Conservation (phyloP, 1,140 invertebrate species). For the Cephus cinctus region DNA sequence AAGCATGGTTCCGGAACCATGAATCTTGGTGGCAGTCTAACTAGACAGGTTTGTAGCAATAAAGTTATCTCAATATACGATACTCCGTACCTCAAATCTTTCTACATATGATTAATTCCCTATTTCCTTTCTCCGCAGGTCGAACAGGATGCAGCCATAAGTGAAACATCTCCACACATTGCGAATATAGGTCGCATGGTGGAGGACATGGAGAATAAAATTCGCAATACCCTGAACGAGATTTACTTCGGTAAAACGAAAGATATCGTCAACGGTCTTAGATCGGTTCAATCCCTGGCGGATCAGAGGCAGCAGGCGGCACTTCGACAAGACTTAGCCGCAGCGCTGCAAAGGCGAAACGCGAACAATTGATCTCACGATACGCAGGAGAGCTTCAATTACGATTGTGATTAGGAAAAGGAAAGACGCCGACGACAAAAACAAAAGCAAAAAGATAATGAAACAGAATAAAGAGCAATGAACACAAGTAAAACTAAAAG, state of each 20-base stretch:
- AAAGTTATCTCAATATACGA: too few species aligned
- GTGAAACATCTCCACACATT: slow-evolving; percentile 93
- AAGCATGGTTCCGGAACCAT: slow-evolving; percentile 96
- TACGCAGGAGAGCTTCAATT: slow-evolving; percentile 42
- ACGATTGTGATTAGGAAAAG: slow-evolving; percentile 50
- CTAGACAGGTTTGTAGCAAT: slow-evolving; percentile 96
- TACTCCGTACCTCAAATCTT: slow-evolving; percentile 8
- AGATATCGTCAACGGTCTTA: slow-evolving; percentile 96
- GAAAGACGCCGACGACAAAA: too few species aligned
- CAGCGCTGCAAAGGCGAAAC: slow-evolving; percentile 76
- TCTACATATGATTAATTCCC: slow-evolving; percentile 1
- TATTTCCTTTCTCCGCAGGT: slow-evolving; percentile 59
- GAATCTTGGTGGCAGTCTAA: slow-evolving; percentile 97
- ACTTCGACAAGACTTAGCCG: slow-evolving; percentile 83
- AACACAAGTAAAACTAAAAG: slow-evolving; percentile 18
- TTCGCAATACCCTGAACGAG: slow-evolving; percentile 95
- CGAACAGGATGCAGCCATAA: slow-evolving; percentile 86
- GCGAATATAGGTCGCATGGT: slow-evolving; percentile 96
- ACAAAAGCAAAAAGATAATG: too few species aligned
- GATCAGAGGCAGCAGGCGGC: slow-evolving; percentile 82
- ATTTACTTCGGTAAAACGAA: slow-evolving; percentile 99
- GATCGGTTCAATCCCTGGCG: slow-evolving; percentile 81
- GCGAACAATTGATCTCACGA: slow-evolving; percentile 57
- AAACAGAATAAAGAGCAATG: neutral
- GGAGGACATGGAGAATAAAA: slow-evolving; percentile 99